phyloP scores from a whole-genome alignment of 2,113 vertebrate genomes.

The Indri indri region DNA sequence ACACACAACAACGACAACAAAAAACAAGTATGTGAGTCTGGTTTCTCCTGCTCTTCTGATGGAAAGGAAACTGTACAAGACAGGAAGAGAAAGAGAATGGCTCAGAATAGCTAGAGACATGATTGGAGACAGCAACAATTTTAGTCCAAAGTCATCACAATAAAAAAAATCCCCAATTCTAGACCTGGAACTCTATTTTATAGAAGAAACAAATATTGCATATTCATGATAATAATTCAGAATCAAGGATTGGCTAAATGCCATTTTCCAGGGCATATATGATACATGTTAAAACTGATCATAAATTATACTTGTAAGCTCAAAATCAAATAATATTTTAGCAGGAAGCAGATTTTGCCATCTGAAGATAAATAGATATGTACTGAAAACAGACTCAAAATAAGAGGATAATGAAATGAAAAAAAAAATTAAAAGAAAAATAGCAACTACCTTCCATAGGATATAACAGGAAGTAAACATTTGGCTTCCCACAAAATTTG shows the following conservation, averaged over 20 bases:
- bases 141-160: not conserved
- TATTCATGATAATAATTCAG: slow-evolving; percentile 2
- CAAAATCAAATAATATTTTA: slow-evolving; percentile 43
- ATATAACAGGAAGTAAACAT: not conserved
- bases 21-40: no score
- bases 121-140: not conserved
- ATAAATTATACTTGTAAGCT: not conserved
- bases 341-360: not conserved
- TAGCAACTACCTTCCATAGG: not conserved
- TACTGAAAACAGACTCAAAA: not conserved
- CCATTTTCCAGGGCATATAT: slow-evolving; percentile 1
- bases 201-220: slow-evolving; percentile 1
- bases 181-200: not conserved
- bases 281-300: slow-evolving; percentile 7
- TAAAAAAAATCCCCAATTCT: not conserved
- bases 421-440: not conserved
- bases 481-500: not conserved
- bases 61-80: not conserved
- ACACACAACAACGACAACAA: no score
- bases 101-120: not conserved
- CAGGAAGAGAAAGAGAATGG: not conserved
- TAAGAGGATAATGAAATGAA: not conserved
- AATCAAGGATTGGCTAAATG: not conserved
- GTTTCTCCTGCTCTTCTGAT: not conserved
- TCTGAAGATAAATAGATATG: slow-evolving; percentile 24